Base-by-base conservation (phyloP, 2,113 vertebrate species). In the Dicerorhinus sumatrensis region DNA sequence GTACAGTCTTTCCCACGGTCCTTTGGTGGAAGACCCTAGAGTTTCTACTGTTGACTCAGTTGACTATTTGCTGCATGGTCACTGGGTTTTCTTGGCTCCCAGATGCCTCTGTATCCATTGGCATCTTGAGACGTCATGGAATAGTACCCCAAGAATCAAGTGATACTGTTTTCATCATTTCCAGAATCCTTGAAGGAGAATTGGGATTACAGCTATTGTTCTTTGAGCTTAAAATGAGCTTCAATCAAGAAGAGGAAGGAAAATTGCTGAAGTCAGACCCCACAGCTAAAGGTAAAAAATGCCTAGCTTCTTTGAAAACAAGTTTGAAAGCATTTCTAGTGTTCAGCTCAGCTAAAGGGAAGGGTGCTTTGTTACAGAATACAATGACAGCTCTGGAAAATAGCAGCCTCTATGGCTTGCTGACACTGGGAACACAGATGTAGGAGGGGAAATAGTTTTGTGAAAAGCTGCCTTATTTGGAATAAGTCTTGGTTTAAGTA, bases 391-490 rank as follows among this genome's bases (percentile, higher is more conserved):
- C 25, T 89, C 75, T 54, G 56, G 81, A 91, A 92, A 94, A 96
- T 62, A 96, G 91, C 96, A 96, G 67, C 73, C 27, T 93, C 89
- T 77, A 1, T 73, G 84, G 81, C 89, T 96, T 96, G 56, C 81
- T 97, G 93, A 96, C 85, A 89, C 48, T 7, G 48, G 91, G 58
- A 93, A 83, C 89, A 77, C 2, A 93, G 96, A 93, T 89, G 91
- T 89, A 96, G 96, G 91, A 98, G 91, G 93, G 36, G 72, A 77
- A 97, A 93, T n/a, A 76, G 92, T 84, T 97, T 93, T 96, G 56
- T 97, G 69, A 97, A 96, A 94, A 91, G 65, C 81, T 91, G 56
- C 76, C 93, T 94, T 97, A 94, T 96, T 96, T 98, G 96, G 95
- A 48, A 92, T 87, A 94, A 69, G 58, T 72, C 73, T 94, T 65